Evolutionary conservation across 2,888 invertebrate genomes (phyloP), one percentile per base, ranked within the genome.

Genomic region (Cephus spinipes): DNA sequence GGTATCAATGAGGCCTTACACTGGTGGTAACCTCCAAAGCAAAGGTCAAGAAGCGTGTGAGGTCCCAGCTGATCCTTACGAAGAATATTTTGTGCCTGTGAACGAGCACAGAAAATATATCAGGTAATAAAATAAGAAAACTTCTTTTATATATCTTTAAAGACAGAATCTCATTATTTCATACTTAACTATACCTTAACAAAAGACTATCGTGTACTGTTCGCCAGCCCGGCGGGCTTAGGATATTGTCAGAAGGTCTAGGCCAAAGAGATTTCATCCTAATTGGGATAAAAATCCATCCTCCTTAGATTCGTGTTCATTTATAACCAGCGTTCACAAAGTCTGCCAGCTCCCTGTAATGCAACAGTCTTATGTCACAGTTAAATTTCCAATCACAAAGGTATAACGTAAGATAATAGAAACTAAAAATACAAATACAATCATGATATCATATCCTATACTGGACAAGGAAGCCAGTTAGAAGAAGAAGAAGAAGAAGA

Each of bases 81-180:
- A 96, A 87, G 96, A 96, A 87, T 96, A 96, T 92, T 96, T 96
- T 90, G 96, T 97, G 81, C 96, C 96, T 40, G 96, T 97, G 82
- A 96, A 97, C 90, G 96, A 96, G 89, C 96, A 96, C 91, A 94
- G 95, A 89, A 97, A 97, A 92, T 96, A 95, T 90, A 96, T 96
- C 93, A 96, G 96, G 96, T 96, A 90, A 92, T 23, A 55, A 23
- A 23, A 55, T 9, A 23, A 92, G 32, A 69, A 1, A 68, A 69
- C 69, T 77, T 68, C 73, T 11, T 31, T 33, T 15, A 15, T 30
- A 9, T n/a, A 30, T 77, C 69, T 75, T 12, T 73, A 73, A 73
- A 55, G 23, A 55, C 55, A 9, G 6, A 23, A 55, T 55, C 55
- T 55, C 23, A 55, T 55, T 55, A 23, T 73, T 12, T 12, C 32